Conservation (phyloP, 2,113 vertebrate species). For the Morone saxatilis region DNA sequence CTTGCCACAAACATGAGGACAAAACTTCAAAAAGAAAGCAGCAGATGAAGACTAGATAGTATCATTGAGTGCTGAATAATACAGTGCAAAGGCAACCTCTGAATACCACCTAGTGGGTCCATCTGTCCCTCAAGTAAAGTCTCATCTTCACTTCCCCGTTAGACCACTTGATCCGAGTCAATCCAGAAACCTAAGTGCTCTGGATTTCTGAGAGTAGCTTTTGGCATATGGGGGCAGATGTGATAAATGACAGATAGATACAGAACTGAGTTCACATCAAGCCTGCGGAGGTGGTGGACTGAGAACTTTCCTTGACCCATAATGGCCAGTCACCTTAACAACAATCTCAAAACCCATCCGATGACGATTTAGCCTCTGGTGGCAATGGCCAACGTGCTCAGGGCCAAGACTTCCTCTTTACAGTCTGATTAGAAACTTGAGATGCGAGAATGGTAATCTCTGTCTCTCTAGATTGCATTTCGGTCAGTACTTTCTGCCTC, state of each 20-base stretch:
- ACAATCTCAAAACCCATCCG: too few species aligned
- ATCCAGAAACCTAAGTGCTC: slow-evolving; percentile 22
- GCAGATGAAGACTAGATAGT: neutral
- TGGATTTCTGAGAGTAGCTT: slow-evolving; percentile 33
- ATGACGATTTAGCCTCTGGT: too few species aligned
- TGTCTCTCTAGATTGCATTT: too few species aligned
- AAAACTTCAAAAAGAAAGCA: neutral
- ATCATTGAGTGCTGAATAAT: neutral
- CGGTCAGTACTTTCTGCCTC: too few species aligned
- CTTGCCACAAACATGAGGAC: neutral
- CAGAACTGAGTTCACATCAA: slow-evolving; percentile 20
- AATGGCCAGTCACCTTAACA: neutral
- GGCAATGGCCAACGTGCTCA: too few species aligned
- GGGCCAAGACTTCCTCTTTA: too few species aligned
- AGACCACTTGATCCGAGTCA: slow-evolving; percentile 51
- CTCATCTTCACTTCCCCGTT: slow-evolving; percentile 13
- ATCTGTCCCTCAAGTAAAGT: neutral
- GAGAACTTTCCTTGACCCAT: neutral
- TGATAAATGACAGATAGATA: slow-evolving; percentile 43
- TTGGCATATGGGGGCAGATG: slow-evolving; percentile 8
- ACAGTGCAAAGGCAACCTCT: neutral
- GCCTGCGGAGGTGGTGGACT: neutral
- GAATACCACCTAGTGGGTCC: slow-evolving; percentile 17
- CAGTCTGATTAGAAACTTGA: too few species aligned
- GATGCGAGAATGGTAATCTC: too few species aligned